phyloP scores from a whole-genome alignment of 2,113 vertebrate genomes.

The Sisor rabdophorus region DNA sequence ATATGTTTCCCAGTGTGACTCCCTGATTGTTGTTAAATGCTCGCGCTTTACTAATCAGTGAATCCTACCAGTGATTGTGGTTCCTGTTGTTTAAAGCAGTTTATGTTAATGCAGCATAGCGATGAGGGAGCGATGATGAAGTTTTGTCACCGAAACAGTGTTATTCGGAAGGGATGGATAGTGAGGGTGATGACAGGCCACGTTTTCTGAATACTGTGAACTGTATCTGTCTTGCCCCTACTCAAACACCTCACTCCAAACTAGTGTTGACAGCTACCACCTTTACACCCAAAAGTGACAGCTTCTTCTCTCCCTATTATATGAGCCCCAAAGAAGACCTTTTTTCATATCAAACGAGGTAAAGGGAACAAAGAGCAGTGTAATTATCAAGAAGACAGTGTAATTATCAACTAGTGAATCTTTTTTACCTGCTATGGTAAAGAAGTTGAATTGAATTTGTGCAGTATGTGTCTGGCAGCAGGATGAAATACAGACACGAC shows the following conservation, averaged over 20 bases:
- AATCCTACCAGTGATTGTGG: slow-evolving; percentile 28
- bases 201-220: slow-evolving; percentile 37
- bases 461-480: neutral
- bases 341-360: slow-evolving; percentile 36
- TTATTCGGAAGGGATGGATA: slow-evolving; percentile 14
- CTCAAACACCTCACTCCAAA: slow-evolving; percentile 51
- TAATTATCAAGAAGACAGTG: slow-evolving; percentile 58
- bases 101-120: slow-evolving; percentile 44
- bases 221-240: slow-evolving; percentile 40
- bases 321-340: slow-evolving; percentile 51
- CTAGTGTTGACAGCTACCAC: slow-evolving; percentile 48
- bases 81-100: slow-evolving; percentile 31
- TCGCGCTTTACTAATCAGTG: neutral
- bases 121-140: slow-evolving; percentile 44
- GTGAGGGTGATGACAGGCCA: slow-evolving; percentile 42
- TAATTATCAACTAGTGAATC: slow-evolving; percentile 59
- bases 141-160: slow-evolving; percentile 34
- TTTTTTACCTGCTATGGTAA: slow-evolving; percentile 24
- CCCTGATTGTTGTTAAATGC: slow-evolving; percentile 6
- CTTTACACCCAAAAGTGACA: slow-evolving; percentile 43
- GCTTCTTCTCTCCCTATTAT: slow-evolving; percentile 33
- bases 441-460: neutral
- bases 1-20: neutral
- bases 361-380: slow-evolving; percentile 55
- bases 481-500: neutral